These are phyloP conservation scores for Syrista parreyssii DNA, from an alignment of 2,888 invertebrate species.

Conservation along the genomic window DNA sequence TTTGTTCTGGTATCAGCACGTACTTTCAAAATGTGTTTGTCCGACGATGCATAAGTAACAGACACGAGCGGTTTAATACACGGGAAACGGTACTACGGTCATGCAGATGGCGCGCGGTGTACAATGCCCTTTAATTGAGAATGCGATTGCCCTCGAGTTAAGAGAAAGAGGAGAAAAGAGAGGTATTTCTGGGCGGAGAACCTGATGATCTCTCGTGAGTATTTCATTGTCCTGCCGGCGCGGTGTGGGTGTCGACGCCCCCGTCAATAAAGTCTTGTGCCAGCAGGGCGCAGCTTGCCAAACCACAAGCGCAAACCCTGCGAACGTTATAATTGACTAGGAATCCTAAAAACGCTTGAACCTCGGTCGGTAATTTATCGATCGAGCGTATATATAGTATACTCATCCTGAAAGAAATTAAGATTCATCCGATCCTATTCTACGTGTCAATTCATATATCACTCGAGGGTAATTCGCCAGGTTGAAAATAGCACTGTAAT, in stretches of 20 bases:
- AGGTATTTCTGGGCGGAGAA: slow-evolving; percentile 26
- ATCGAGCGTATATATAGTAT: neutral
- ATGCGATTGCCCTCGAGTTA: slow-evolving; percentile 23
- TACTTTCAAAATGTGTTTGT: neutral
- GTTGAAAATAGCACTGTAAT: neutral
- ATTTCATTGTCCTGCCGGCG: slow-evolving; percentile 3
- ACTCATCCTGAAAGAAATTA: neutral
- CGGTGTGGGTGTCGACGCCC: slow-evolving; percentile 4
- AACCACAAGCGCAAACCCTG: neutral
- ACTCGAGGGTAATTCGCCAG: neutral
- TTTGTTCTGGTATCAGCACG: neutral
- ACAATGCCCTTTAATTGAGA: slow-evolving; percentile 21
- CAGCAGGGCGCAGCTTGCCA: neutral
- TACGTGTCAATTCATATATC: neutral
- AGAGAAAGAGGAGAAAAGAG: slow-evolving; percentile 12
- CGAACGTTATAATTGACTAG: slow-evolving; percentile 40
- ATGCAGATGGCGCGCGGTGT: slow-evolving; percentile 11
- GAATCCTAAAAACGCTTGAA: neutral
- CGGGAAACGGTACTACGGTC: neutral
- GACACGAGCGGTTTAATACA: neutral
- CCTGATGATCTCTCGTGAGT: slow-evolving; percentile 16
- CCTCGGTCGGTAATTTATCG: neutral
- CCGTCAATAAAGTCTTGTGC: neutral
- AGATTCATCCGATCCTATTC: neutral
- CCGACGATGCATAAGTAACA: neutral